Percentiles rank a stretch among this genome's conserved stretches.
phyloP scores from a whole-genome alignment of 2,113 vertebrate genomes.

The Sceloporus undulatus region DNA sequence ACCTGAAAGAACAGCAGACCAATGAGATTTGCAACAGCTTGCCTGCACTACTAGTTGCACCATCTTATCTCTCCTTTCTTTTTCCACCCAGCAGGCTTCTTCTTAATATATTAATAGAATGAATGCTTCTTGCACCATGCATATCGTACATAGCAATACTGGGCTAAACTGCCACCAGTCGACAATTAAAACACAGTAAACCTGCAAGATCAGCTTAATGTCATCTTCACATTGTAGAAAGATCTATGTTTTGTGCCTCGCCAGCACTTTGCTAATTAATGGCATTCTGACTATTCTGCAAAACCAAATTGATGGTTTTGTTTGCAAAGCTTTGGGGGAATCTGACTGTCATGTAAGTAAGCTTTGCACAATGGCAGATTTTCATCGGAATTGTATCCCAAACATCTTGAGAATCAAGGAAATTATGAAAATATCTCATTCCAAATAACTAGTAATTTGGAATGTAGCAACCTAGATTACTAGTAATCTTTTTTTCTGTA shows the following conservation, averaged over 20 bases:
- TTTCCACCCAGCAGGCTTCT: not conserved
- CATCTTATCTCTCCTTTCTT: not conserved
- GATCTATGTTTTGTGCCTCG: constrained; percentile 56
- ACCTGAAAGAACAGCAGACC: not conserved
- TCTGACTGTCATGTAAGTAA: constrained; percentile 50
- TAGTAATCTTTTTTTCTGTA: too few relatives aligned
- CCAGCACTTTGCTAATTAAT: constrained; percentile 74
- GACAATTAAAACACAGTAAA: constrained; percentile 69
- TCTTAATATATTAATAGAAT: constrained; percentile 31
- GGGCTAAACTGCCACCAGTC: constrained; percentile 51
- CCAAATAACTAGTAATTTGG: too few relatives aligned
- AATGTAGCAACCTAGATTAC: too few relatives aligned
- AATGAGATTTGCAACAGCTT: not conserved
- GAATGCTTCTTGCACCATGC: not conserved
- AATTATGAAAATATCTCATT: too few relatives aligned
- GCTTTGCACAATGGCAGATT: constrained; percentile 45
- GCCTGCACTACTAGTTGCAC: not conserved
- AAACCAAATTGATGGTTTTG: constrained; percentile 61
- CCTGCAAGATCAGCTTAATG: constrained; percentile 69
- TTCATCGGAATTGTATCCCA: not conserved
- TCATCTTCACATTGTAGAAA: constrained; percentile 52
- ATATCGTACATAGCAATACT: constrained; percentile 25
- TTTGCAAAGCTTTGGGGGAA: constrained; percentile 50
- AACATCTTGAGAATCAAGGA: not conserved
- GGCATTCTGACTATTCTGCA: constrained; percentile 65